phyloP scores from a whole-genome alignment of 2,113 vertebrate genomes.

The Sterrhoptilus dennistouni region DNA sequence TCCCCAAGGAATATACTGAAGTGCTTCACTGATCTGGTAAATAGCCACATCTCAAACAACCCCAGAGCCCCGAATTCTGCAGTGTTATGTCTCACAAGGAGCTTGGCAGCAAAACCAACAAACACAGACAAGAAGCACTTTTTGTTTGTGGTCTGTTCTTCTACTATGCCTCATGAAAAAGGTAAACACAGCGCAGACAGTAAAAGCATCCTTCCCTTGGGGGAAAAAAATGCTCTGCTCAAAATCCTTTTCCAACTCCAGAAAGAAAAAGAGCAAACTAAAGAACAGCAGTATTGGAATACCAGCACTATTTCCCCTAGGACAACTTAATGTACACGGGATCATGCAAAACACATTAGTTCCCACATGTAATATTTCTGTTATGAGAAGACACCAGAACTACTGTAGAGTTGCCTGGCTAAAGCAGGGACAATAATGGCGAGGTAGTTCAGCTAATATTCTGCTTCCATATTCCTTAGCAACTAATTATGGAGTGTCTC shows the following conservation, averaged over 20 bases:
- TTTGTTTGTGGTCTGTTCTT: background rate
- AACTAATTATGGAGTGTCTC: background rate
- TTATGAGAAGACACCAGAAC: background rate
- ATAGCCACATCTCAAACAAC: background rate
- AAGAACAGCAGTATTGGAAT: background rate
- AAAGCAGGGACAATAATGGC: background rate
- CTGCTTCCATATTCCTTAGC: constrained; percentile 34
- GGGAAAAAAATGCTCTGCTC: background rate
- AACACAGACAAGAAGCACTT: background rate
- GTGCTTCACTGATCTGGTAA: background rate
- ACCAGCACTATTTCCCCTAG: background rate
- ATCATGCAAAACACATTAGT: background rate
- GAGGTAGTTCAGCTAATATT: constrained; percentile 9
- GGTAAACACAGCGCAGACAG: background rate
- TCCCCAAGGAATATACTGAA: background rate
- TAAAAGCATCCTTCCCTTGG: background rate
- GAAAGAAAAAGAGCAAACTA: background rate
- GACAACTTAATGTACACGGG: background rate
- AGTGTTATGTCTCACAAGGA: background rate
- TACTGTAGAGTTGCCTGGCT: constrained; percentile 11
- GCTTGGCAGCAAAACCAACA: background rate
- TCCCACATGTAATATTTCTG: background rate
- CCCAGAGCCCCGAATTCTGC: background rate
- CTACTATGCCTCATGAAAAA: background rate
- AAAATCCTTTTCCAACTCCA: background rate